A percentile compares a stretch with the other conserved stretches of the same genome.
These are phyloP conservation scores for Dolichallabes microphthalmus DNA, from an alignment of 2,113 vertebrate genomes.

Conservation along the genomic window DNA sequence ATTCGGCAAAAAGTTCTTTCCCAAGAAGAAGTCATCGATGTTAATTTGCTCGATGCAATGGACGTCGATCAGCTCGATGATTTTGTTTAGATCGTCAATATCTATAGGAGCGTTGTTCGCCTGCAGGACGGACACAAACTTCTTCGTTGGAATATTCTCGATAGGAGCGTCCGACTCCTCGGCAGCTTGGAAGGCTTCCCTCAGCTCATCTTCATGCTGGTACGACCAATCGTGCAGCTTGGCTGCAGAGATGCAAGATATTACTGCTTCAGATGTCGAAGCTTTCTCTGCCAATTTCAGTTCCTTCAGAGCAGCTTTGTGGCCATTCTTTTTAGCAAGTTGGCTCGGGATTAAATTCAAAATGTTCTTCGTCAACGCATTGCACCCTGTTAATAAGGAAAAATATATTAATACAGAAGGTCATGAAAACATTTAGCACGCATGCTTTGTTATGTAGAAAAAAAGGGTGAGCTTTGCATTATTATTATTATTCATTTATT, in stretches of 20 bases:
- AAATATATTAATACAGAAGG: background rate
- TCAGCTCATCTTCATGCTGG: constrained; percentile 70
- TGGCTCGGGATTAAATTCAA: constrained; percentile 65
- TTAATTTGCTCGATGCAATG: constrained; percentile 58
- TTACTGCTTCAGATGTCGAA: constrained; percentile 67
- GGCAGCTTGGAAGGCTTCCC: constrained; percentile 53
- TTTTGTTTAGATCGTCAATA: constrained; percentile 48
- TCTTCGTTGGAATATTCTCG: constrained; percentile 63
- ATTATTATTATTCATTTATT: no score
- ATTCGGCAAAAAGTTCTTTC: constrained; percentile 74
- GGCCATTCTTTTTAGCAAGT: constrained; percentile 68
- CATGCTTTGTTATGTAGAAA: background rate
- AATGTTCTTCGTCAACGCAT: constrained; percentile 75
- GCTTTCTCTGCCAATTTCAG: constrained; percentile 67
- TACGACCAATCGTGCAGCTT: constrained; percentile 80
- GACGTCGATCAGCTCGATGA: constrained; percentile 67
- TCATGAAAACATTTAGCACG: background rate
- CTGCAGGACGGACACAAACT: constrained; percentile 67
- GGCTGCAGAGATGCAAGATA: background rate
- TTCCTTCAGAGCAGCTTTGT: constrained; percentile 72
- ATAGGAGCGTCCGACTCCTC: constrained; percentile 61
- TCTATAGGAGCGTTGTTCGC: constrained; percentile 59
- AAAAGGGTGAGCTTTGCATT: background rate
- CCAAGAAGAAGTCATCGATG: constrained; percentile 76
- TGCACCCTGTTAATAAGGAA: constrained; percentile 70